Evolutionary conservation across 2,888 invertebrate genomes (phyloP), one percentile per base, ranked within the genome.

Genomic region (Drosophila ezoana): DNA sequence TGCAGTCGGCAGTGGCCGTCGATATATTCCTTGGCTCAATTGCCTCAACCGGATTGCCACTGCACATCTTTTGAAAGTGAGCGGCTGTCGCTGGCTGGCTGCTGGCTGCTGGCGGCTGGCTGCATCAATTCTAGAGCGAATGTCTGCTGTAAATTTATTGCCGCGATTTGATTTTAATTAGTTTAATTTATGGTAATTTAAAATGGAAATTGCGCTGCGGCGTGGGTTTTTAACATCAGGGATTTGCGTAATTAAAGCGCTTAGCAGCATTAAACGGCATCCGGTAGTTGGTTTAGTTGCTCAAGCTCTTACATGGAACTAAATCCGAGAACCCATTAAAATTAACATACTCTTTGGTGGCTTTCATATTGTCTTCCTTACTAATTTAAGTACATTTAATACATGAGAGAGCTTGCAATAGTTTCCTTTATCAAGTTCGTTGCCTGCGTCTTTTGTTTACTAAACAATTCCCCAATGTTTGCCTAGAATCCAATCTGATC

Each of bases 101-200:
- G 84, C 67, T 38, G 49, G 68, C 75, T 81, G 84, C 68, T 41
- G 56, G 20, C 45, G 14, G 4, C 53, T 10, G 3, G 48, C 77
- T 51, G 72, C 87, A 83, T 86, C 81, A 80, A 66, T 81, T 86
- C 84, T 86, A 83, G 84, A 86, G 80, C 81, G 74, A 77, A 73
- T 77, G 77, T 64, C 72, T 72, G 61, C 61, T 9, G 52, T 53
- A 79, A 83, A 88, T 82, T 88, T 88, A 88, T 83, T 74, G 71
- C 88, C 47, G 70, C 70, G 52, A 88, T 77, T 86, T 71, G 66
- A 83, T 84, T 87, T 86, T 83, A 83, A 83, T 83, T 83, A 83
- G 84, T 82, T 75, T 83, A 86, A 83, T 86, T 77, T 83, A 83
- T 83, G 86, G 65, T 86, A 77, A 82, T 88, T 88, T 69, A 71